Conservation (phyloP, 2,888 invertebrate genomes). For the Sylvicola cinctus region DNA sequence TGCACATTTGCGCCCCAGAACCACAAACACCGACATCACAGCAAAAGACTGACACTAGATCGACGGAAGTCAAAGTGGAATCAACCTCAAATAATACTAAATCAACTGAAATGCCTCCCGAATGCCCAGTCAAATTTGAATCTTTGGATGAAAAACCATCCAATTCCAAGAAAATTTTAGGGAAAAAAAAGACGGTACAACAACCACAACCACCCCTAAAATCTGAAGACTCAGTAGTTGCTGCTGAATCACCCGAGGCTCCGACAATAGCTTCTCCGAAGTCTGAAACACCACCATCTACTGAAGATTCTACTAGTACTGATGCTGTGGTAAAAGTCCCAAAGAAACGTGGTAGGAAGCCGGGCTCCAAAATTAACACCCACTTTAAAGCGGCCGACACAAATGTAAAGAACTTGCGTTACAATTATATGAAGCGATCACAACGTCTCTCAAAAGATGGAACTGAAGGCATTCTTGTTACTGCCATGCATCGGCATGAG, state of each 20-base stretch:
- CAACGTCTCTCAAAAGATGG: conserved; percentile 38
- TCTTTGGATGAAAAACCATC: conserved; percentile 1
- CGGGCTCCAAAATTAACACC: conserved; percentile 8
- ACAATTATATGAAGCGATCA: conserved; percentile 29
- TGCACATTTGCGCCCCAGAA: not conserved
- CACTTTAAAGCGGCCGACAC: conserved; percentile 7
- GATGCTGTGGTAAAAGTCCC: conserved; percentile 8
- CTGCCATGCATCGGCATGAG: conserved; percentile 51
- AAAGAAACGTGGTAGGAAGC: conserved; percentile 23
- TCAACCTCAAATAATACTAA: not conserved
- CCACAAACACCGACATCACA: not conserved
- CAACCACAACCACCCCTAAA: too few species aligned
- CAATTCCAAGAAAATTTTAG: conserved; percentile 3
- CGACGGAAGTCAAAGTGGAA: not conserved
- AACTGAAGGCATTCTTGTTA: conserved; percentile 39
- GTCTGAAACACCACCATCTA: not conserved
- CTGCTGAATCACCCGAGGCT: not conserved
- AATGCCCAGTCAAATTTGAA: too few species aligned
- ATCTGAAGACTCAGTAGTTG: conserved; percentile 1
- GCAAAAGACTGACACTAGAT: not conserved
- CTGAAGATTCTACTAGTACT: not conserved
- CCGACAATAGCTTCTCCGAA: not conserved
- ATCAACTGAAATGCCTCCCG: not conserved
- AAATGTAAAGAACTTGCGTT: not conserved
- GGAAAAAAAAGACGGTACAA: conserved; percentile 1